A percentile compares a stretch with the other conserved stretches of the same genome.
Evolutionary conservation across 1,140 invertebrate species (phyloP).

Genomic region (Brachionus koreanus): DNA sequence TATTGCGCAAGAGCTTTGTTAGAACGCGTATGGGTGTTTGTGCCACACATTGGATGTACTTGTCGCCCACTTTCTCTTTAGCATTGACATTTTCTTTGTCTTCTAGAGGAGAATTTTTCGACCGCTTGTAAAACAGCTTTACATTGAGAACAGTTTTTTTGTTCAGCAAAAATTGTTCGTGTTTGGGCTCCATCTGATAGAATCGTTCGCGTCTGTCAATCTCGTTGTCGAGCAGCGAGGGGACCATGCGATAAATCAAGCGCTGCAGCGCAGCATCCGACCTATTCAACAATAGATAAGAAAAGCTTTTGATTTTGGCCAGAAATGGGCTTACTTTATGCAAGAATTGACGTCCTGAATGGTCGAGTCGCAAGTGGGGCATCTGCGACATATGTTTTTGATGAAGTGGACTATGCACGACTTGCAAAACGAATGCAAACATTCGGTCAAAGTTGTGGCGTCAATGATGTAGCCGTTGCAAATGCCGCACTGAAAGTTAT

Average conservation of each 20-base stretch:
- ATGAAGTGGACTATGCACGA: constrained; percentile 38
- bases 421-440: constrained; percentile 61
- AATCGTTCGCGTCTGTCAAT: constrained; percentile 24
- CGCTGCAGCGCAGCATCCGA: constrained; percentile 13
- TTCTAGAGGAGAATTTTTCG: background rate
- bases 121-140: background rate
- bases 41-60: constrained; percentile 30
- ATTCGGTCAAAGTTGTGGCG: constrained; percentile 61
- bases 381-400: background rate
- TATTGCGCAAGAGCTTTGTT: constrained; percentile 13
- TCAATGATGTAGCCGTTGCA: constrained; percentile 61
- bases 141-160: background rate
- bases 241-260: constrained; percentile 28
- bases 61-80: background rate
- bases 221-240: background rate
- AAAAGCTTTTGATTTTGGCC: background rate
- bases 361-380: constrained; percentile 2
- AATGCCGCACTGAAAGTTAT: constrained; percentile 51
- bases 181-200: background rate
- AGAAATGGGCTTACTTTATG: background rate
- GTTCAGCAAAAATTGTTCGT: background rate
- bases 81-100: constrained; percentile 1
- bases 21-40: background rate
- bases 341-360: background rate
- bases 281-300: background rate